Conservation (phyloP, 2,797 vertebrate genomes). For the Acipenser oxyrinchus region DNA sequence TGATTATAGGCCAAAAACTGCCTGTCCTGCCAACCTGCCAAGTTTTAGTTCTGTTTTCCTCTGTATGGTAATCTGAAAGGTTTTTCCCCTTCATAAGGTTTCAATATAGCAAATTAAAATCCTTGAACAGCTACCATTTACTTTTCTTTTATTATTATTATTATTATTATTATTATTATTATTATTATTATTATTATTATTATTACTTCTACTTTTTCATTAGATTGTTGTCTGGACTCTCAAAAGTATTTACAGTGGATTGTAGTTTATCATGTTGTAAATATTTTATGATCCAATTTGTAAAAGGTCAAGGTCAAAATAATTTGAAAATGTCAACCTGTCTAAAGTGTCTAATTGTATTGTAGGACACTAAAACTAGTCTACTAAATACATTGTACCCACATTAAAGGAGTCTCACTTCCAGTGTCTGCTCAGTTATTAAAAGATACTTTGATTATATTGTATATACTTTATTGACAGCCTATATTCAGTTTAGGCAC, state of each 20-base stretch:
- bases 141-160: no score
- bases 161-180: no score
- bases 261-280: conserved; percentile 54
- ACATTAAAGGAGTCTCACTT: conserved; percentile 44
- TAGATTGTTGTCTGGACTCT: conserved; percentile 37
- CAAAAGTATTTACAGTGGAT: conserved; percentile 56
- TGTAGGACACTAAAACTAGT: conserved; percentile 30
- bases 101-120: conserved; percentile 24
- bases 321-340: conserved; percentile 64
- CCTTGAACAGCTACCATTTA: conserved; percentile 12
- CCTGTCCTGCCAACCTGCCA: conserved; percentile 45
- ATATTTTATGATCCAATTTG: conserved; percentile 65
- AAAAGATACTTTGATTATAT: no score
- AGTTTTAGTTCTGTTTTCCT: conserved; percentile 51
- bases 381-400: conserved; percentile 34
- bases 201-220: conserved; percentile 43
- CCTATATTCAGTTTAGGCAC: no score
- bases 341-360: conserved; percentile 38
- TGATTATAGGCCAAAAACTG: conserved; percentile 51
- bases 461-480: no score
- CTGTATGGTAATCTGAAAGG: conserved; percentile 25
- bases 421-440: no score
- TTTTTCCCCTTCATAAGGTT: conserved; percentile 26
- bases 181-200: no score
- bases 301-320: conserved; percentile 64